Conservation (phyloP, 2,797 vertebrate species). For the Sebastes wilsoni region DNA sequence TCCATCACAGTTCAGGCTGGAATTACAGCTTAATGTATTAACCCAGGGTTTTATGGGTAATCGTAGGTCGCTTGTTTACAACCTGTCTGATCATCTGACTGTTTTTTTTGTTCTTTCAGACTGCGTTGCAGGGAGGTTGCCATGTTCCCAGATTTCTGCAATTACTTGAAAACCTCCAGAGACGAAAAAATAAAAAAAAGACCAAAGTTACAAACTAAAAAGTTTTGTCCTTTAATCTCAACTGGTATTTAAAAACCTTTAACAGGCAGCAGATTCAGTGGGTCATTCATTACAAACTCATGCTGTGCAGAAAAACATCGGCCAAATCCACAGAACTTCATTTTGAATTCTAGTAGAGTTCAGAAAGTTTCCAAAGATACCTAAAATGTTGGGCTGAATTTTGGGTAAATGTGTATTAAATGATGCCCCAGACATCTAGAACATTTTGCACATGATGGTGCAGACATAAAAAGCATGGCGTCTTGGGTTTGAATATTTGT, state of each 20-base stretch:
- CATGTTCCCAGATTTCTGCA: not conserved
- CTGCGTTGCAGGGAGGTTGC: no score
- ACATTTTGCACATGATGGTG: not conserved
- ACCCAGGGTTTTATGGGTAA: not conserved
- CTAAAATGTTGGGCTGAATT: not conserved
- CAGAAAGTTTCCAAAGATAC: not conserved
- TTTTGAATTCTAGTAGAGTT: not conserved
- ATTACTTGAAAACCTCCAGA: not conserved
- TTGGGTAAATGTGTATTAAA: not conserved
- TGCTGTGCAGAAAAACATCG: not conserved
- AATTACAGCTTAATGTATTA: not conserved
- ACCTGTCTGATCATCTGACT: not conserved
- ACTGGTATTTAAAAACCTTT: not conserved
- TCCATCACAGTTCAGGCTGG: not conserved
- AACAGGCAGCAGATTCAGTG: slow-evolving; percentile 12
- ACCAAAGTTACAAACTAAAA: not conserved
- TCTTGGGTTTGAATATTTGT: not conserved
- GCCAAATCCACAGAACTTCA: not conserved
- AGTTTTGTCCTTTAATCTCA: not conserved
- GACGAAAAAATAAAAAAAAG: not conserved
- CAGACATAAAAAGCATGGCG: not conserved
- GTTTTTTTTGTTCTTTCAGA: not conserved
- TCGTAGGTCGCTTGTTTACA: not conserved
- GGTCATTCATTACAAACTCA: slow-evolving; percentile 8
- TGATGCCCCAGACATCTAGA: not conserved